Conservation (phyloP, 2,888 invertebrate species). For the Oscheius sp. region DNA sequence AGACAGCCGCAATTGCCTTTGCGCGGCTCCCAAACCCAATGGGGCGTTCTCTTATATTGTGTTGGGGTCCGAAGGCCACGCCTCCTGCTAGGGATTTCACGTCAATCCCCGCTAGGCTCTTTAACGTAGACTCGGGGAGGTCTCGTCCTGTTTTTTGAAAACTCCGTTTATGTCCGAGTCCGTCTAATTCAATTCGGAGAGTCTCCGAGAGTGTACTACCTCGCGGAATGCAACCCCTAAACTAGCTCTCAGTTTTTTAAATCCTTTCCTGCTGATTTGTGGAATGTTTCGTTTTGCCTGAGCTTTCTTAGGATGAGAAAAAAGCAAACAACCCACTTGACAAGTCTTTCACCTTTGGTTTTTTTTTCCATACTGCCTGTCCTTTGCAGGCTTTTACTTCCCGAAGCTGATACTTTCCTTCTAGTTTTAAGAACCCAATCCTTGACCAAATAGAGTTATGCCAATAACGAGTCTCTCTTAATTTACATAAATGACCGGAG, state of each 20-base stretch:
- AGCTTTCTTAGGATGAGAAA: no score
- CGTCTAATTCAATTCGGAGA: neutral
- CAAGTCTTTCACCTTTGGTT: no score
- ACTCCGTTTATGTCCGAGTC: neutral
- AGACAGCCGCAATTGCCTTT: constrained; percentile 19
- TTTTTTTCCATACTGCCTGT: no score
- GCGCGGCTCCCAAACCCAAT: constrained; percentile 2
- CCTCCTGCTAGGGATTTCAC: constrained; percentile 32
- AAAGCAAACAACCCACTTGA: no score
- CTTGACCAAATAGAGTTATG: constrained; percentile 19
- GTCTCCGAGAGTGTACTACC: neutral
- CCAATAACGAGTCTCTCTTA: constrained; percentile 10
- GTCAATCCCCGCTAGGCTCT: constrained; percentile 4
- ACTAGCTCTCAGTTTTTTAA: no score
- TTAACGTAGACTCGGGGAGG: neutral
- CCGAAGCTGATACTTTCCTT: no score
- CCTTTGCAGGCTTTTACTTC: no score
- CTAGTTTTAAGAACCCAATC: no score
- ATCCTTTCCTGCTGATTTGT: no score
- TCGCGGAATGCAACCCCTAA: neutral
- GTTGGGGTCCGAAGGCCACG: constrained; percentile 20
- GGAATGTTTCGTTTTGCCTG: no score
- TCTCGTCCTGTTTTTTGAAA: constrained; percentile 6
- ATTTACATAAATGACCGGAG: constrained; percentile 33
- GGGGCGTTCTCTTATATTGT: constrained; percentile 16